Conservation (phyloP, 2,113 vertebrate species). For the Gymnorhina tibicen region DNA sequence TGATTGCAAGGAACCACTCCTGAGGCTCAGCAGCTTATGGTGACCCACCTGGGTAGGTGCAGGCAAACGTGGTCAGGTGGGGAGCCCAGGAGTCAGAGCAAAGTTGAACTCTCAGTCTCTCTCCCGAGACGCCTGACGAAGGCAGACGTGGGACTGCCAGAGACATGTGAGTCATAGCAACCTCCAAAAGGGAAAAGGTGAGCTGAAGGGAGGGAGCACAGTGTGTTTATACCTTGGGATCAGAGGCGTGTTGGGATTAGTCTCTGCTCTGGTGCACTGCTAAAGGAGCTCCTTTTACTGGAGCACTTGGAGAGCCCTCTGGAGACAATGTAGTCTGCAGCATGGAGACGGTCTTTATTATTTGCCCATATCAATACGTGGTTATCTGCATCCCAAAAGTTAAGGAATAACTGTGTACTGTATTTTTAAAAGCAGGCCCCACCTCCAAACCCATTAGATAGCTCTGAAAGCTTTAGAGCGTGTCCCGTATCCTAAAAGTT, state of each 20-base stretch:
- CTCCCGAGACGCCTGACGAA: neutral
- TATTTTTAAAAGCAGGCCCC: neutral
- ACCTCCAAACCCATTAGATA: neutral
- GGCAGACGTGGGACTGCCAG: neutral
- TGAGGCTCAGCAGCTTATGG: neutral
- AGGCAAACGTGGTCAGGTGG: rapidly evolving
- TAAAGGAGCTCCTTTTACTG: neutral
- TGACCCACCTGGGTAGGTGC: neutral
- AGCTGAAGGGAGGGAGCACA: neutral
- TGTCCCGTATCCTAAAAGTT: neutral
- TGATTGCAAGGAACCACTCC: neutral
- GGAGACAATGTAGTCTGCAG: neutral
- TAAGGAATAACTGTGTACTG: neutral
- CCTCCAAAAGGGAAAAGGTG: neutral
- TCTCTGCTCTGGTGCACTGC: neutral
- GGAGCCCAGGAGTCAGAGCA: neutral
- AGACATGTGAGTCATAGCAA: neutral
- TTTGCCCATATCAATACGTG: neutral
- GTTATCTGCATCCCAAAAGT: neutral
- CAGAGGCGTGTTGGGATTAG: neutral
- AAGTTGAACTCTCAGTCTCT: neutral
- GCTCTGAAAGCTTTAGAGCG: neutral
- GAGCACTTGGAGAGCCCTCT: neutral
- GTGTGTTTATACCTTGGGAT: neutral
- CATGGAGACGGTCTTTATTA: neutral